A percentile compares a stretch with the other conserved stretches of the same genome.
These are phyloP conservation scores for Megalops atlanticus DNA, from an alignment of 2,113 vertebrate genomes.

Conservation along the genomic window DNA sequence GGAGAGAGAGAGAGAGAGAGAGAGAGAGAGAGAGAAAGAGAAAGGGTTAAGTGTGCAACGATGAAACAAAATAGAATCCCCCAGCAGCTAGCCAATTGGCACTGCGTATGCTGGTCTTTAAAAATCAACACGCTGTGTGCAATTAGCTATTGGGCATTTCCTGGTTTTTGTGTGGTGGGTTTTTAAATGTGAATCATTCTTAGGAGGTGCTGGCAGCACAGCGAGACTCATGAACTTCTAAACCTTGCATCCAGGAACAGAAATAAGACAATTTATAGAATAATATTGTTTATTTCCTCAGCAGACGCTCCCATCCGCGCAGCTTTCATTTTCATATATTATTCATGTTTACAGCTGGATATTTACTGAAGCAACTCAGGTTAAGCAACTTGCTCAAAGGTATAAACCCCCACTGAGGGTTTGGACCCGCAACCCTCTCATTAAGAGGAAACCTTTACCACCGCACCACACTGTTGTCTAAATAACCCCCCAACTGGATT, in stretches of 20 bases:
- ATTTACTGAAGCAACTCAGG: too few species aligned
- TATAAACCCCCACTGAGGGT: background rate
- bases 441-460: background rate
- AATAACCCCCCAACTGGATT: background rate
- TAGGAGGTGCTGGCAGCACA: constrained; percentile 35
- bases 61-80: constrained; percentile 39
- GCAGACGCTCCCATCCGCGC: background rate
- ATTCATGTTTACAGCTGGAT: background rate
- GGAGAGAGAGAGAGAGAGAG: background rate
- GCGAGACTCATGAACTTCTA: constrained; percentile 29
- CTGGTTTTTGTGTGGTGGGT: constrained; percentile 26
- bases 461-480: background rate
- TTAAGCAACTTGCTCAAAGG: too few species aligned
- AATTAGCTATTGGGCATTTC: constrained; percentile 28
- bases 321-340: background rate
- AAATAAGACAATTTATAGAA: background rate
- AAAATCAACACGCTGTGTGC: constrained; percentile 62
- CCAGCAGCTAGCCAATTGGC: constrained; percentile 40
- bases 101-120: constrained; percentile 52
- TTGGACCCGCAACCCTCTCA: background rate
- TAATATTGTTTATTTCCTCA: background rate
- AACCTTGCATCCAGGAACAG: constrained; percentile 7
- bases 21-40: constrained; percentile 41
- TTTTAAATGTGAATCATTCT: constrained; percentile 22
- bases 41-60: constrained; percentile 68